These are phyloP conservation scores for Phytoseiulus persimilis DNA, from an alignment of 2,888 invertebrate genomes.

Conservation along the genomic window DNA sequence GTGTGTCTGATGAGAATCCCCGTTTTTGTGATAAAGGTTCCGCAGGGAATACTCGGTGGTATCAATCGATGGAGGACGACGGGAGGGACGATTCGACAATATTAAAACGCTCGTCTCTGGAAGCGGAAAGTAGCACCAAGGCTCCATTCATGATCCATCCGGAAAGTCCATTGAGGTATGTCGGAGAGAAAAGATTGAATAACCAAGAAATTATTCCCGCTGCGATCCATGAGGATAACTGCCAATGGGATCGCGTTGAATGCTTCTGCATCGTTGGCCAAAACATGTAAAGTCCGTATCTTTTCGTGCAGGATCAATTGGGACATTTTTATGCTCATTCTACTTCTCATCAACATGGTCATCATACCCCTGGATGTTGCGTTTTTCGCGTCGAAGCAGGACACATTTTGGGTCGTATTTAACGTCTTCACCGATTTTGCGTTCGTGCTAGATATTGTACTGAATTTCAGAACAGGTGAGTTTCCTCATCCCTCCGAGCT, in stretches of 20 bases:
- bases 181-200: no score
- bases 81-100: neutral
- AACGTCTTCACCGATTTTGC: slow-evolving; percentile 30
- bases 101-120: neutral
- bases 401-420: neutral
- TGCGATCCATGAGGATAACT: no score
- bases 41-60: neutral
- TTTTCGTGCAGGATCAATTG: slow-evolving; percentile 8
- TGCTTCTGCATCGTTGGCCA: no score
- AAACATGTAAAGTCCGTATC: neutral
- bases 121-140: neutral
- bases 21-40: neutral
- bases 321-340: slow-evolving; percentile 21
- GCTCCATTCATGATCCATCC: slow-evolving; percentile 18
- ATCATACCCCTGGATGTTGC: slow-evolving; percentile 23
- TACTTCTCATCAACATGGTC: slow-evolving; percentile 12
- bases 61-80: neutral
- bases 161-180: slow-evolving; percentile 8
- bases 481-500: neutral
- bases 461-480: slow-evolving; percentile 24
- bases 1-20: no score
- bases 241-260: no score
- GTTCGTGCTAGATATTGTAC: slow-evolving; percentile 16
- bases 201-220: no score
- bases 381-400: neutral